Evolutionary conservation across 2,797 vertebrate species (phyloP).

Genomic region (Sebastes minor): DNA sequence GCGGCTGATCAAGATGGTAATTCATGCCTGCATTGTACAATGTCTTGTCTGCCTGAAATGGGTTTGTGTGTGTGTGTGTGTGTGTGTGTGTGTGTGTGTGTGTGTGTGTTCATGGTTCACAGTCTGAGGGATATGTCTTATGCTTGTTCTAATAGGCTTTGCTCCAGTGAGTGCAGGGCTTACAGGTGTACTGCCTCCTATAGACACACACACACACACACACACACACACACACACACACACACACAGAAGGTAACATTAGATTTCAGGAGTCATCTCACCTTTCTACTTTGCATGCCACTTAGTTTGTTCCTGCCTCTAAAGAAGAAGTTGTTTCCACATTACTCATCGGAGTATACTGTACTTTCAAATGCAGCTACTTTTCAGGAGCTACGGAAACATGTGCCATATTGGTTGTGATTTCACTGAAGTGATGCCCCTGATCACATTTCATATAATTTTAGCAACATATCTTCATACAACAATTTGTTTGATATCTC

Average conservation of each 20-base stretch:
- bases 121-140: slow-evolving; percentile 63
- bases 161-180: slow-evolving; percentile 71
- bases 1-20: slow-evolving; percentile 71
- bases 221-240: not conserved
- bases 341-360: slow-evolving; percentile 16
- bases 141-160: slow-evolving; percentile 75
- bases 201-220: slow-evolving; percentile 11
- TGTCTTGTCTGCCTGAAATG: slow-evolving; percentile 38
- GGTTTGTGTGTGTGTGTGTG: not conserved
- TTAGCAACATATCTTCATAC: too few relatives aligned
- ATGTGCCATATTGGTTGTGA: not conserved
- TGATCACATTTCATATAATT: not conserved
- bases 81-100: not conserved
- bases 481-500: too few relatives aligned
- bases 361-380: slow-evolving; percentile 7
- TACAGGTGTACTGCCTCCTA: slow-evolving; percentile 64
- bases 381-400: slow-evolving; percentile 10
- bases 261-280: slow-evolving; percentile 55
- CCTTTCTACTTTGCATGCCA: slow-evolving; percentile 55
- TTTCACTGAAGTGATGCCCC: not conserved
- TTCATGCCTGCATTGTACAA: slow-evolving; percentile 59
- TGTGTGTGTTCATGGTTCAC: slow-evolving; percentile 44
- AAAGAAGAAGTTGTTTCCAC: slow-evolving; percentile 20
- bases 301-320: slow-evolving; percentile 28
- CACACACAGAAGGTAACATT: slow-evolving; percentile 23